These are phyloP conservation scores for Nemotelus nigrinus DNA, from an alignment of 2,888 invertebrate genomes.

Conservation along the genomic window DNA sequence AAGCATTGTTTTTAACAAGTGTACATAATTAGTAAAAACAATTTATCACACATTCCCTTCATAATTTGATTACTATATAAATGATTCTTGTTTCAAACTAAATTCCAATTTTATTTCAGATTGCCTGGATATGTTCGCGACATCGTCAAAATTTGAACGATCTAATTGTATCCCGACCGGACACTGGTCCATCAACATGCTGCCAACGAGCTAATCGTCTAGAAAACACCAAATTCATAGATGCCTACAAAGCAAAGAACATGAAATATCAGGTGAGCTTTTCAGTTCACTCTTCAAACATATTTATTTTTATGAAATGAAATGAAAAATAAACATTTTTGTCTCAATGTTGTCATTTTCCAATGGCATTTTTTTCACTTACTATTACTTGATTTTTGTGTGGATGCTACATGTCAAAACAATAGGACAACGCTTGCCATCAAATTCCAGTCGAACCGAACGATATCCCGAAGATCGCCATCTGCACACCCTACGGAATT, in stretches of 20 bases:
- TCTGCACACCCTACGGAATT: too few relatives aligned
- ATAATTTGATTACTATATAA: neutral
- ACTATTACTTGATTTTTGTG: too few relatives aligned
- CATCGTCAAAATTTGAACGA: conserved; percentile 84
- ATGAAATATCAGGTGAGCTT: conserved; percentile 79
- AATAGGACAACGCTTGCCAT: too few relatives aligned
- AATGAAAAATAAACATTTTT: too few relatives aligned
- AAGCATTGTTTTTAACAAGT: too few relatives aligned
- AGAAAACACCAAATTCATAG: conserved; percentile 75
- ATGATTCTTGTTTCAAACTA: neutral
- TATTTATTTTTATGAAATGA: too few relatives aligned
- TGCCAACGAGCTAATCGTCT: conserved; percentile 76
- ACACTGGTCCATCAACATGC: conserved; percentile 79
- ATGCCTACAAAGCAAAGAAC: conserved; percentile 83
- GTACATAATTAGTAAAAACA: neutral
- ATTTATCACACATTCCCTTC: too few relatives aligned
- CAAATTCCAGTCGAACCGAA: too few relatives aligned
- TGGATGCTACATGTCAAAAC: too few relatives aligned
- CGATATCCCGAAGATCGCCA: too few relatives aligned
- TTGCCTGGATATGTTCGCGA: conserved; percentile 89
- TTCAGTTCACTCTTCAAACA: neutral
- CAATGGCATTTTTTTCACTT: too few relatives aligned
- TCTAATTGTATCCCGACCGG: conserved; percentile 78
- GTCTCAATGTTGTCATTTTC: too few relatives aligned
- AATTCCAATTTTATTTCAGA: conserved; percentile 64